Evolutionary conservation across 2,888 invertebrate genomes (phyloP).

Genomic region (Lycia hirtaria): DNA sequence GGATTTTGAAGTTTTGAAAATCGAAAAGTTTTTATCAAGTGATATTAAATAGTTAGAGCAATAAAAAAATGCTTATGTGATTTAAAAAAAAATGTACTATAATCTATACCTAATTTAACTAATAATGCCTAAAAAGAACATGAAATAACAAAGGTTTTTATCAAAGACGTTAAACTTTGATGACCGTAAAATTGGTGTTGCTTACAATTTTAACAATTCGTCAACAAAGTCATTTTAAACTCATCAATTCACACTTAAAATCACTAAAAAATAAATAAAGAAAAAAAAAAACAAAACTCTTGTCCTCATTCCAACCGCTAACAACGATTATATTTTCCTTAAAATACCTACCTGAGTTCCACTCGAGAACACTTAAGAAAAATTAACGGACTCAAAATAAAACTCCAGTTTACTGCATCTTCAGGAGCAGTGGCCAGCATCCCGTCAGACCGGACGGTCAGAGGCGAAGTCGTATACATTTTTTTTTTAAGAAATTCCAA

Average conservation of each 20-base stretch:
- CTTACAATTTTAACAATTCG: not conserved
- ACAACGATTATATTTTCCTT: not conserved
- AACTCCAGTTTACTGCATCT: conserved; percentile 18
- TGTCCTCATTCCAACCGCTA: not conserved
- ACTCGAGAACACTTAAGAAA: conserved; percentile 17
- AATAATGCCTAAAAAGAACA: too few relatives aligned
- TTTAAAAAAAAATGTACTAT: too few relatives aligned
- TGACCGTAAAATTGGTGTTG: not conserved
- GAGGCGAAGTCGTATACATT: not conserved
- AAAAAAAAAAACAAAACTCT: not conserved
- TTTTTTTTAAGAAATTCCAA: conserved; percentile 13
- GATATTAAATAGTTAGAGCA: too few relatives aligned
- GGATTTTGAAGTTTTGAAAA: not conserved
- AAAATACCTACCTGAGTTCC: conserved; percentile 13
- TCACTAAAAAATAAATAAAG: not conserved
- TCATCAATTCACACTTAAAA: conserved; percentile 9
- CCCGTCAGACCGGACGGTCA: conserved; percentile 40
- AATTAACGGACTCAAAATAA: conserved; percentile 8
- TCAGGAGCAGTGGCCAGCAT: conserved; percentile 31
- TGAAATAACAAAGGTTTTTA: not conserved
- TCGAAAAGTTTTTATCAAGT: too few relatives aligned
- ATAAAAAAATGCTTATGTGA: too few relatives aligned
- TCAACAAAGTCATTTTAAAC: conserved; percentile 17
- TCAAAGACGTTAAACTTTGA: not conserved
- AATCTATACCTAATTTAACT: too few relatives aligned